Base-by-base conservation (phyloP, 1,140 invertebrate genomes). In the Bombus polaris region DNA sequence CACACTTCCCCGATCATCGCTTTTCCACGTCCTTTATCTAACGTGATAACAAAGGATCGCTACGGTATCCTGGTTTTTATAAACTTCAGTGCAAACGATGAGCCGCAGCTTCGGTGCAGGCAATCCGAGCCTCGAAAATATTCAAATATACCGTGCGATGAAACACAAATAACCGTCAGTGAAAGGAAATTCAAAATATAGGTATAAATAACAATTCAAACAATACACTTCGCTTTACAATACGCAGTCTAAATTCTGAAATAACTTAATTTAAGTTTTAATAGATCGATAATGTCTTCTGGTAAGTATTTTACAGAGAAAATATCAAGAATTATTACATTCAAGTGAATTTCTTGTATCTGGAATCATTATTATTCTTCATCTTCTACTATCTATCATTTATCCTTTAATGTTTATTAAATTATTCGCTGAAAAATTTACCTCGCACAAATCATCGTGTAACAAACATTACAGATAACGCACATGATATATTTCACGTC, bases 41-140 rank as follows among this genome's bases (percentile, higher is more conserved):
- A 66, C 18, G 32, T 25, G 32, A 47, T 37, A 68, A 79, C 42
- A 47, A 79, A 79, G 59, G 22, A 32, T 3, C n/a, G 39, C n/a
- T 15, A 35, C n/a, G 65, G 25, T 78, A 78, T 78, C 44, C 59
- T 13, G 62, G 35, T 13, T 79, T 79, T 68, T 65, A 68, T 47
- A 47, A 79, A 65, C 22, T 39, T 44, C 42, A 6, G 9, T 32
- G 10, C 18, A 25, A 6, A n/a, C 15, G 12, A 12, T 15, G 4
- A 6, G 47, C 3, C 44, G 25, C 22, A 12, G 18, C 32, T 35
- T 79, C 39, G 18, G 10, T 35, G 22, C 13, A 13, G 28, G 28
- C 28, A 62, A 62, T 62, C 76, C 13, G n/a, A 62, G 42, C 10
- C n/a, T 22, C 15, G 28, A 15, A 44, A 78, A 78, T 39, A 42